phyloP scores from a whole-genome alignment of 2,797 vertebrate species.

The Columba guinea region DNA sequence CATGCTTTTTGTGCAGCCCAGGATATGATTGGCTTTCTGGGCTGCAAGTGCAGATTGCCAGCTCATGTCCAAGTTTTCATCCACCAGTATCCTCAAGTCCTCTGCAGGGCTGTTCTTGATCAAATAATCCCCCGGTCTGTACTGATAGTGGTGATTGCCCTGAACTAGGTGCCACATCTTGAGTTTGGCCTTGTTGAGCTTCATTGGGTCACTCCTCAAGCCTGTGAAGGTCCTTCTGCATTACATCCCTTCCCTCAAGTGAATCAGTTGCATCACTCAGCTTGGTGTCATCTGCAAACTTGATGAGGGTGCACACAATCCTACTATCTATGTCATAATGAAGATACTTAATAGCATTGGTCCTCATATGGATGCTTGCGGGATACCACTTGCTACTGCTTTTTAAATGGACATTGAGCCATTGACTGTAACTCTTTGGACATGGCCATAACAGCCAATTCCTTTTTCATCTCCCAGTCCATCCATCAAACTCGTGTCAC shows the following conservation, averaged over 20 bases:
- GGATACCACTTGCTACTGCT: not conserved
- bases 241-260: not conserved
- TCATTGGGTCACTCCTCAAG: not conserved
- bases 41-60: fast-evolving
- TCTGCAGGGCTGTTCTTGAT: not conserved
- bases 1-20: not conserved
- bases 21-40: not conserved
- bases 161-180: not conserved
- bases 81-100: not conserved
- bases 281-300: not conserved
- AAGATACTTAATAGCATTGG: not conserved
- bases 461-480: not conserved
- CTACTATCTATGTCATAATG: not conserved
- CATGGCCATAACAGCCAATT: not conserved
- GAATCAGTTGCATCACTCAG: too few species aligned
- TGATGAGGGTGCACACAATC: not conserved
- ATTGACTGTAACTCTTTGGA: not conserved
- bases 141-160: not conserved
- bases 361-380: fast-evolving
- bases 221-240: not conserved
- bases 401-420: not conserved
- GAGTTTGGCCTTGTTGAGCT: not conserved
- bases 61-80: not conserved
- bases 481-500: not conserved
- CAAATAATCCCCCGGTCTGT: not conserved